phyloP scores from a whole-genome alignment of 2,888 invertebrate genomes.

The Psylliodes chrysocephalus region DNA sequence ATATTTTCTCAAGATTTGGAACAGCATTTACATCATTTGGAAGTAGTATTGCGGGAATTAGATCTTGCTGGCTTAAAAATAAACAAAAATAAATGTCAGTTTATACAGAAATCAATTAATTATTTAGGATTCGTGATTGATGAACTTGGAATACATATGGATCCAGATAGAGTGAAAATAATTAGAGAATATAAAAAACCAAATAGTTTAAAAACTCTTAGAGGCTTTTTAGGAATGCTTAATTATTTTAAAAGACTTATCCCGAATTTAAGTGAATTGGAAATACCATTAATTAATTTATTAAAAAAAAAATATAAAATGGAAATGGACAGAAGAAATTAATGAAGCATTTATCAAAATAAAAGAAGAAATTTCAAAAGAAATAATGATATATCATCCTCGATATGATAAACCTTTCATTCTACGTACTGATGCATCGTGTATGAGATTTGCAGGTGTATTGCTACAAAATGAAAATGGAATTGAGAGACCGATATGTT shows the following conservation, averaged over 20 bases:
- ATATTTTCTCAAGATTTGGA: conserved; percentile 23
- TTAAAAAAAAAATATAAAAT: no score
- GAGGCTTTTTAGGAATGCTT: no score
- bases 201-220: conserved; percentile 45
- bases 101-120: conserved; percentile 46
- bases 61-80: conserved; percentile 50
- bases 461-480: conserved; percentile 14
- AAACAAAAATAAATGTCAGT: conserved; percentile 52
- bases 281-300: conserved; percentile 23
- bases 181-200: conserved; percentile 49
- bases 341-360: conserved; percentile 16
- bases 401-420: conserved; percentile 12
- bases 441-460: conserved; percentile 17
- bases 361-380: conserved; percentile 10
- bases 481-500: conserved; percentile 14
- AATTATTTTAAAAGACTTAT: no score
- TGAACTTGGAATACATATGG: conserved; percentile 46
- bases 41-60: conserved; percentile 42
- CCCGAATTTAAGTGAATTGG: conserved; percentile 14
- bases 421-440: conserved; percentile 19
- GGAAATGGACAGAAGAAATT: no score
- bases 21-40: conserved; percentile 18
- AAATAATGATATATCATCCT: conserved; percentile 19
- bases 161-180: conserved; percentile 43
- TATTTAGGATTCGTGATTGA: conserved; percentile 50